Evolutionary conservation across 1,140 invertebrate genomes (phyloP).

Genomic region (Coenobita brevimanus): DNA sequence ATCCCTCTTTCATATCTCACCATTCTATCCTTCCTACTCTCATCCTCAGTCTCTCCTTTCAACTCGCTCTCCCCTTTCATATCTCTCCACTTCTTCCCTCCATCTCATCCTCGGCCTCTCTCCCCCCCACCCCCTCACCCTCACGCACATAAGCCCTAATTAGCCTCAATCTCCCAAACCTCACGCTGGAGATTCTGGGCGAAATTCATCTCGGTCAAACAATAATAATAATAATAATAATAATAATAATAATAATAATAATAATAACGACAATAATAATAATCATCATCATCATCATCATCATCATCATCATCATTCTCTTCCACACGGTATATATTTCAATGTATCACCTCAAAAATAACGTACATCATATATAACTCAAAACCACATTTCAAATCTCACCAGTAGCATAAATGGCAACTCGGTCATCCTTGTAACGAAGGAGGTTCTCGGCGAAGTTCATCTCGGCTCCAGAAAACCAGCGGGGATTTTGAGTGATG

Average conservation of each 20-base stretch:
- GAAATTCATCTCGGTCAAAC: neutral
- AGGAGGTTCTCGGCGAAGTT: slow-evolving; percentile 72
- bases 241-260: slow-evolving; percentile 32
- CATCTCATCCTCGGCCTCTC: too few relatives aligned
- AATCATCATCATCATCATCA: too few relatives aligned
- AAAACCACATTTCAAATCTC: neutral
- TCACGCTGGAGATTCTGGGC: neutral
- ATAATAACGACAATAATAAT: slow-evolving; percentile 29
- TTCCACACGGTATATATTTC: neutral
- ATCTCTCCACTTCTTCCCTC: too few relatives aligned
- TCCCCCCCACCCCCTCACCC: too few relatives aligned
- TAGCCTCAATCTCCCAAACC: too few relatives aligned
- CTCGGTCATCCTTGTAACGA: slow-evolving; percentile 66
- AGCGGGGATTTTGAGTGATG: slow-evolving; percentile 69
- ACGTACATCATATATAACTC: neutral
- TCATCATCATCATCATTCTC: too few relatives aligned
- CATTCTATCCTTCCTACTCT: too few relatives aligned
- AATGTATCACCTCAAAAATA: neutral
- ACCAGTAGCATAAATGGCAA: slow-evolving; percentile 68
- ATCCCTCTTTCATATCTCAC: too few relatives aligned
- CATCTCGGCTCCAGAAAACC: slow-evolving; percentile 71
- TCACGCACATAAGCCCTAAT: too few relatives aligned
- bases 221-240: slow-evolving; percentile 23
- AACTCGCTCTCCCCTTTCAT: too few relatives aligned
- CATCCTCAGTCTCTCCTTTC: too few relatives aligned